Conservation (phyloP, 1,140 invertebrate genomes). For the Bacillus rossius region DNA sequence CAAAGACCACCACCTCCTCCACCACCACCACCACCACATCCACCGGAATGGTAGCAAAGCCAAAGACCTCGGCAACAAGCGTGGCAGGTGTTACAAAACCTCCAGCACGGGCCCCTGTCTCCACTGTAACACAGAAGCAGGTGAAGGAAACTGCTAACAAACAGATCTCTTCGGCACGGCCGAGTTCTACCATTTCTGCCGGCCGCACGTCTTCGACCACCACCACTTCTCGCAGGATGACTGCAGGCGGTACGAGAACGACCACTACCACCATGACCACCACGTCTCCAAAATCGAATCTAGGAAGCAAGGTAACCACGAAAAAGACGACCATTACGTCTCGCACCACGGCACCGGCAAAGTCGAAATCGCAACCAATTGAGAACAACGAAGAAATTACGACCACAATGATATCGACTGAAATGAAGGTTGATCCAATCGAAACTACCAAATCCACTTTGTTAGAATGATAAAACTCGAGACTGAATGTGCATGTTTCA, state of each 20-base stretch:
- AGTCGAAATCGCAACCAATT: no score
- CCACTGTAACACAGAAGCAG: constrained; percentile 42
- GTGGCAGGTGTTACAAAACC: constrained; percentile 33
- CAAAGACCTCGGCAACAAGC: constrained; percentile 17
- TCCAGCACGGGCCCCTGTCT: constrained; percentile 21
- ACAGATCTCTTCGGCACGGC: constrained; percentile 45
- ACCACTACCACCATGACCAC: background rate
- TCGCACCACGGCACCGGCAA: no score
- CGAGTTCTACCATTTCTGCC: constrained; percentile 17
- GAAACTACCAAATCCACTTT: no score
- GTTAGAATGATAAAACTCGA: no score
- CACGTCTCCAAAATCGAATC: no score
- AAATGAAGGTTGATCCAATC: no score
- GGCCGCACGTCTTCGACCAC: constrained; percentile 25
- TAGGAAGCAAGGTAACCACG: no score
- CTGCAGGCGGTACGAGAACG: background rate
- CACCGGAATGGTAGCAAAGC: constrained; percentile 15
- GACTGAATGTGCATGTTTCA: no score
- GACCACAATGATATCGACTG: no score
- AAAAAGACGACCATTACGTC: no score
- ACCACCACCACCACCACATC: constrained; percentile 8
- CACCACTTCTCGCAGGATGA: constrained; percentile 18
- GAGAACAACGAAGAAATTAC: no score
- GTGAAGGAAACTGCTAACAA: constrained; percentile 54
- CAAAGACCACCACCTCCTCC: constrained; percentile 30